A percentile compares a stretch with the other conserved stretches of the same genome.
Conservation (phyloP, 2,888 invertebrate species). For the Ashinkailepas kermadecensis region DNA sequence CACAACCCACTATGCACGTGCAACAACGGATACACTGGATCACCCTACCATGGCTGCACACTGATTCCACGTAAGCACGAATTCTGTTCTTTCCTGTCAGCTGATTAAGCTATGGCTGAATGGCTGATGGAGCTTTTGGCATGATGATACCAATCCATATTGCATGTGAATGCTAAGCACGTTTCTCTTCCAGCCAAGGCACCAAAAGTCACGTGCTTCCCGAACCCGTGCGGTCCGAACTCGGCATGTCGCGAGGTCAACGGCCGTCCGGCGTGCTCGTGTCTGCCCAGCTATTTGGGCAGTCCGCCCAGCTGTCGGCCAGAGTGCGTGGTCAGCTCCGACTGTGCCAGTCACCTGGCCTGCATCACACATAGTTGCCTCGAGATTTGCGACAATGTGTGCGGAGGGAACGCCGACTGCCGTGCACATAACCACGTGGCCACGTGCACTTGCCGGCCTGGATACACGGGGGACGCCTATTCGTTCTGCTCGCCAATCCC, state of each 20-base stretch:
- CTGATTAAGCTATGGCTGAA: too few relatives aligned
- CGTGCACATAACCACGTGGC: conserved; percentile 60
- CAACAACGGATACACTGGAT: conserved; percentile 68
- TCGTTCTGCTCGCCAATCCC: conserved; percentile 57
- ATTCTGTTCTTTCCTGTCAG: too few relatives aligned
- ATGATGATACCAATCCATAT: too few relatives aligned
- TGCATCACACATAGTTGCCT: conserved; percentile 63
- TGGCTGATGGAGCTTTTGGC: too few relatives aligned
- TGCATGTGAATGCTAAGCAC: too few relatives aligned
- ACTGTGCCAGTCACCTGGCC: conserved; percentile 66
- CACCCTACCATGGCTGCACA: conserved; percentile 65
- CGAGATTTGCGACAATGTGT: conserved; percentile 53
- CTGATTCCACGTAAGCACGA: not conserved
- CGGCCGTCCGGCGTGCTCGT: conserved; percentile 61
- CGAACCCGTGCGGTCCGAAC: conserved; percentile 58
- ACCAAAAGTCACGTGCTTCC: conserved; percentile 42
- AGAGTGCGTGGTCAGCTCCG: conserved; percentile 73
- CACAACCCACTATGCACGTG: conserved; percentile 68
- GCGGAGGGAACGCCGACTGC: conserved; percentile 54
- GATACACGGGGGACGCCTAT: conserved; percentile 72
- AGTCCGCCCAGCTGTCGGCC: conserved; percentile 53
- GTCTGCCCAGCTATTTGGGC: conserved; percentile 55
- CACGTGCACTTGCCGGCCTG: conserved; percentile 70
- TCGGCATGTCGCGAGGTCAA: conserved; percentile 72
- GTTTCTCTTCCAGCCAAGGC: conserved; percentile 10